Evolutionary conservation across 2,113 vertebrate species (phyloP).

Genomic region (Micromys minutus): DNA sequence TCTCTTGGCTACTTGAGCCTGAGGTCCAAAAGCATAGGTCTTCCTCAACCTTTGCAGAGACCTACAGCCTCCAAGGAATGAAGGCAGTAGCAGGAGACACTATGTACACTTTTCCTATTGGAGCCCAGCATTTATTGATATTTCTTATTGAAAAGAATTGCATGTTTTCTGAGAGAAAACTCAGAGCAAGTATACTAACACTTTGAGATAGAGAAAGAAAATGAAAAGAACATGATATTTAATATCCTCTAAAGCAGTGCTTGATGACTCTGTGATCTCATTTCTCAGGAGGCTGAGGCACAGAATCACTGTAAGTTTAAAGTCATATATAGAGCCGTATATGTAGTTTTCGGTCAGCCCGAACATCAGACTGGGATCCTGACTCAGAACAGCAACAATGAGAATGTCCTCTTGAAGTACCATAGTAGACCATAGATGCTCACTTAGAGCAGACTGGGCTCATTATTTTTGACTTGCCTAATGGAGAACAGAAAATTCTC

Average conservation of each 20-base stretch:
- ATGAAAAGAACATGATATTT: neutral
- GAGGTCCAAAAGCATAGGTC: neutral
- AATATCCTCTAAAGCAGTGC: neutral
- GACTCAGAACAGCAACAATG: neutral
- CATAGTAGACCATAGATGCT: neutral
- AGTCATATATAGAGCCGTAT: neutral
- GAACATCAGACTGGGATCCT: too few relatives aligned
- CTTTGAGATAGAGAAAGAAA: neutral
- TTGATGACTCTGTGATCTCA: neutral
- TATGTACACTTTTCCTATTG: neutral
- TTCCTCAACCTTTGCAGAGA: neutral
- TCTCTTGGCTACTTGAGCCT: neutral
- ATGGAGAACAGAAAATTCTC: neutral
- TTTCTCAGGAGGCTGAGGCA: neutral
- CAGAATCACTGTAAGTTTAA: neutral
- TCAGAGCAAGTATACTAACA: neutral
- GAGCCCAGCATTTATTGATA: neutral
- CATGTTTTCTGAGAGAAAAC: neutral
- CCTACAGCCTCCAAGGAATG: fast-evolving
- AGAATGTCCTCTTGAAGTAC: too few relatives aligned
- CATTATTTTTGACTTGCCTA: neutral
- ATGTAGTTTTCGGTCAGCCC: neutral
- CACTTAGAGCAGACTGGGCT: neutral
- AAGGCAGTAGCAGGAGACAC: neutral
- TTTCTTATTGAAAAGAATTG: neutral